A percentile compares a stretch with the other conserved stretches of the same genome.
Evolutionary conservation across 1,140 invertebrate species (phyloP).

Genomic region (Ylistrum balloti): DNA sequence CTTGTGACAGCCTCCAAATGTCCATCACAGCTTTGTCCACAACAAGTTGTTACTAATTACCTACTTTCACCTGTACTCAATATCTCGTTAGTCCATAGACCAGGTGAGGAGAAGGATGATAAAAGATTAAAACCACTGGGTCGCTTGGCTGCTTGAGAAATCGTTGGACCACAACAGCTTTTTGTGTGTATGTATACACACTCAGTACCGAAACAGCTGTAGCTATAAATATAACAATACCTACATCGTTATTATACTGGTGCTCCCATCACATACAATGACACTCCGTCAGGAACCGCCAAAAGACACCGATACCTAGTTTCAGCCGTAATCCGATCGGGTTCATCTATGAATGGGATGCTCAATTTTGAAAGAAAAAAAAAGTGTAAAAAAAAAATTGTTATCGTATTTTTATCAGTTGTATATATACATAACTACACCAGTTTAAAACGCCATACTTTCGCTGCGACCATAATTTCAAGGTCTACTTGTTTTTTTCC

Average conservation of each 20-base stretch:
- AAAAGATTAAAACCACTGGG: not conserved
- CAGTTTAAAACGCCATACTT: not conserved
- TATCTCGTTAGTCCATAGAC: not conserved
- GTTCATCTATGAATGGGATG: constrained; percentile 6
- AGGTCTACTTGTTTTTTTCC: constrained; percentile 3
- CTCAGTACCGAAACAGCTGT: not conserved
- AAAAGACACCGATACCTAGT: constrained; percentile 2
- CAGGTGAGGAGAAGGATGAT: constrained; percentile 17
- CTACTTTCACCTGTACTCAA: constrained; percentile 19
- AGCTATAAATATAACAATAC: not conserved
- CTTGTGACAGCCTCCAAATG: not conserved
- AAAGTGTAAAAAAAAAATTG: not conserved
- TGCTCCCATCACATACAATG: not conserved
- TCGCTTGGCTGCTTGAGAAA: constrained; percentile 29
- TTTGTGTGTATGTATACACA: not conserved
- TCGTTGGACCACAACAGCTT: not conserved
- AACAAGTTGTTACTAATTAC: not conserved
- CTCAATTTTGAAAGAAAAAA: not conserved
- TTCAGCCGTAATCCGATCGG: not conserved
- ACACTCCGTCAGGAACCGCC: constrained; percentile 11
- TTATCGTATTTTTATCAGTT: not conserved
- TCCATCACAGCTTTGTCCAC: not conserved
- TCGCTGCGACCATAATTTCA: not conserved
- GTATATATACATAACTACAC: not conserved
- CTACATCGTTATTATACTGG: not conserved